Conservation (phyloP, 2,888 invertebrate species). For the Catocala fraxini region DNA sequence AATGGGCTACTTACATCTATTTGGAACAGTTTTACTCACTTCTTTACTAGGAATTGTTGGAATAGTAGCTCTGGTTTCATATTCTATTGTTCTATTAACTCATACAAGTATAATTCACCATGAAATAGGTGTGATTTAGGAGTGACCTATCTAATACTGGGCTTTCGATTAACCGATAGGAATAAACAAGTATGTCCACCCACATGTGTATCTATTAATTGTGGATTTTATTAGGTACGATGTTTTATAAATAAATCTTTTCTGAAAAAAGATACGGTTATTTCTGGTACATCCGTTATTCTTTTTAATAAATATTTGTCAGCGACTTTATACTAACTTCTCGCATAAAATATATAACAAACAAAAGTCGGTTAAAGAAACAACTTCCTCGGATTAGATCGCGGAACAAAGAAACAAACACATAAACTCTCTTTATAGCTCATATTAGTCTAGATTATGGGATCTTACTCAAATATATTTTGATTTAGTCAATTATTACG, state of each 20-base stretch:
- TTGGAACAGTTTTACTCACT: background rate
- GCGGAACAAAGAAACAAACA: constrained; percentile 49
- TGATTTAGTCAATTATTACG: constrained; percentile 29
- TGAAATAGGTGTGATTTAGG: constrained; percentile 6
- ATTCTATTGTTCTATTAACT: background rate
- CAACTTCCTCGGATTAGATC: constrained; percentile 42
- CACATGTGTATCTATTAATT: constrained; percentile 10
- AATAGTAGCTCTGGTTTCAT: background rate
- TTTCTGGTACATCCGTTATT: constrained; percentile 19
- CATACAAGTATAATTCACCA: background rate
- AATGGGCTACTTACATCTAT: constrained; percentile 5
- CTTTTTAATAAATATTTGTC: constrained; percentile 22
- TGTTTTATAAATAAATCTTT: constrained; percentile 12
- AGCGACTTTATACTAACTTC: constrained; percentile 34
- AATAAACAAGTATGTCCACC: constrained; percentile 1
- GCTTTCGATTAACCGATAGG: background rate
- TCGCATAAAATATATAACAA: constrained; percentile 45
- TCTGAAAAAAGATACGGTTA: constrained; percentile 12
- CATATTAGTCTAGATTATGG: constrained; percentile 44
- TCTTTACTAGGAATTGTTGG: background rate
- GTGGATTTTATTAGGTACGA: constrained; percentile 11
- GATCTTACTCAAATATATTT: constrained; percentile 34
- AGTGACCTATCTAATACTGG: background rate
- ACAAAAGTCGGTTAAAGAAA: constrained; percentile 46
- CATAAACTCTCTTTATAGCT: constrained; percentile 41